Base-by-base conservation (phyloP, 2,113 vertebrate species). In the Hippolais icterina region DNA sequence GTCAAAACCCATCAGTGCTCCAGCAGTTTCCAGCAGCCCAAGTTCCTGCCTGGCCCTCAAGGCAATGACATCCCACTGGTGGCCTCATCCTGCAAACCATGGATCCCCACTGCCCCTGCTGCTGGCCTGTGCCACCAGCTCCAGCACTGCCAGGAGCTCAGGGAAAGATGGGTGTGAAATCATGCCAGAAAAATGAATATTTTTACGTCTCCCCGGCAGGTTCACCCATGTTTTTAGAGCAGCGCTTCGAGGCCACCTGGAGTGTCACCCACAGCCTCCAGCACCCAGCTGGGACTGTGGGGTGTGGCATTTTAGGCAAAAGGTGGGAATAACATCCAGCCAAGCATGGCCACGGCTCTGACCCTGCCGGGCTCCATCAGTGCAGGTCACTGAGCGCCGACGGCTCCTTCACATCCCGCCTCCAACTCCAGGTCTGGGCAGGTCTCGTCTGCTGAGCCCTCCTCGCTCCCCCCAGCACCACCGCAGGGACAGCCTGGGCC, bases 401-500 rank as follows among this genome's bases (percentile, higher is more conserved):
- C 0, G 0, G 85, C 80, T 93, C 77, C 77, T 71, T 52, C 2
- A 0, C 70, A 39, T 75, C 56, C 60, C 4, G 0, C 57, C 28
- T 66, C 52, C 0, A 0, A 17, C 39, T 80, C 83, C 79, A n/a
- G 35, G 13, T 70, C 75, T 29, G 7, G 33, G 49, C 63, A 65
- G 75, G 37, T 88, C 75, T 95, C 0, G 0, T 23, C 61, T 81
- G 49, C 37, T 0, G 1, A 92, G 20, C 16, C 33, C 44, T 27
- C 65, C 57, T 71, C 1, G 0, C 27, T 56, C 18, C 39, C 89
- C 66, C 50, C 19, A 35, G 56, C 92, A 63, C 12, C 42, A 11
- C 87, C 9, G 1, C 93, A 91, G 74, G 92, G 87, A 96, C 96
- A 95, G 95, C 87, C 87, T 84, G 72, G 77, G 93, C 92, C 6